These are phyloP conservation scores for Dendroctonus valens DNA, from an alignment of 1,140 invertebrate species.

Conservation along the genomic window DNA sequence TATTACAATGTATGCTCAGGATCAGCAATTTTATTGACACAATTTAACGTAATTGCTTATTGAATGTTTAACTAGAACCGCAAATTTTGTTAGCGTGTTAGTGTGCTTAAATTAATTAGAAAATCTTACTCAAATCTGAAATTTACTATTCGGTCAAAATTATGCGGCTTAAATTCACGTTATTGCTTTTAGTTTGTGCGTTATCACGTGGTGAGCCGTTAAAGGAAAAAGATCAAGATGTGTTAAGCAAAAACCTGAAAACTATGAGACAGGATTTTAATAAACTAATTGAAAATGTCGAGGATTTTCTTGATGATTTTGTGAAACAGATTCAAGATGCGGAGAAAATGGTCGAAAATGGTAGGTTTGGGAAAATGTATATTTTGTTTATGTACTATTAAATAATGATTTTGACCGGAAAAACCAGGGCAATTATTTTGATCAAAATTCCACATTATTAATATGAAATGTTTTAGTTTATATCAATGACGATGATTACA, in stretches of 20 bases:
- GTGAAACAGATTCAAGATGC: slow-evolving; percentile 3
- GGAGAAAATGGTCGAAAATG: neutral
- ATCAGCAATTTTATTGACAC: no score
- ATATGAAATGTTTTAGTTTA: neutral
- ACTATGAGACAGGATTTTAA: slow-evolving; percentile 25
- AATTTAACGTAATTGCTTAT: no score
- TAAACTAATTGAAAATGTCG: slow-evolving; percentile 19
- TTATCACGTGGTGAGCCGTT: no score
- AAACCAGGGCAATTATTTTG: neutral
- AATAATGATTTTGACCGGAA: neutral
- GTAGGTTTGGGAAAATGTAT: neutral
- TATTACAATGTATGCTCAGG: no score
- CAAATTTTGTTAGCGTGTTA: neutral
- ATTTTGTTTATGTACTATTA: neutral
- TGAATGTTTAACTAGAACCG: neutral
- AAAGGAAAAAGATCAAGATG: no score
- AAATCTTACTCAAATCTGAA: slow-evolving; percentile 1
- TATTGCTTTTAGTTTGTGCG: neutral
- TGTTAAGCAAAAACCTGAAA: slow-evolving; percentile 19
- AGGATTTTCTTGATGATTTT: slow-evolving; percentile 23
- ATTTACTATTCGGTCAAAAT: neutral
- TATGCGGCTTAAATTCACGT: neutral
- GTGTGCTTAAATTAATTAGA: neutral
- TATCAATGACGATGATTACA: slow-evolving; percentile 6
- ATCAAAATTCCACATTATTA: neutral